These are phyloP conservation scores for Trogon melanurus DNA, from an alignment of 2,113 vertebrate species.

Conservation along the genomic window DNA sequence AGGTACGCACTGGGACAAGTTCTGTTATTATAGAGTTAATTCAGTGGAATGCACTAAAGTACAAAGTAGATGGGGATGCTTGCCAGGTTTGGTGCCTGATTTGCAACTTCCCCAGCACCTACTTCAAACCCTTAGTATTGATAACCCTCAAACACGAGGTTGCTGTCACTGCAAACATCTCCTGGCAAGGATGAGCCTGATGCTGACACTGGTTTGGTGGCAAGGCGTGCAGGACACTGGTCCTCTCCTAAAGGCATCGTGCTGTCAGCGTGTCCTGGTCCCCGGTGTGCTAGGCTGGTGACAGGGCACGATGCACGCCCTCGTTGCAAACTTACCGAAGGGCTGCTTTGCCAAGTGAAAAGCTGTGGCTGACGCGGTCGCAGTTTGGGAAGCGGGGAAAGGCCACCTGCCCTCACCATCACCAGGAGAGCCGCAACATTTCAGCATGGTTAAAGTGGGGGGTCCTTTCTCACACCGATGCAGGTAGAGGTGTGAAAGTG, in stretches of 20 bases:
- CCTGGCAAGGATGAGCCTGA: background rate
- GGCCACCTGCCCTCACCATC: background rate
- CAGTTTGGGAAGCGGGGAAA: background rate
- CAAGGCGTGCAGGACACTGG: rapidly evolving
- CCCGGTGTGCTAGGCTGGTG: background rate
- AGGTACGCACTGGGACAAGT: no score
- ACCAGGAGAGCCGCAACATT: background rate
- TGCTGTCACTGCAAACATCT: background rate
- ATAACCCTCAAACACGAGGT: background rate
- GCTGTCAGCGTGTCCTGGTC: rapidly evolving
- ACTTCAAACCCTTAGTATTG: background rate
- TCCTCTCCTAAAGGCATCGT: background rate
- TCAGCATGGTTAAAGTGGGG: background rate
- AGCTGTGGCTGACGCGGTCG: background rate
- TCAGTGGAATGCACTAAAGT: no score
- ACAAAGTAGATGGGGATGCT: no score
- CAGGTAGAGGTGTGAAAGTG: background rate
- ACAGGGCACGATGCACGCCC: background rate
- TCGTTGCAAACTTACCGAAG: background rate
- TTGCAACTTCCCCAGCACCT: background rate
- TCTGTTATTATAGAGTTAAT: no score
- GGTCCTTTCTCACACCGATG: background rate
- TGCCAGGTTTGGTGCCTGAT: background rate
- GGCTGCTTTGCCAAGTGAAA: background rate
- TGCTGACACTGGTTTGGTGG: background rate